A percentile compares a stretch with the other conserved stretches of the same genome.
Conservation (phyloP, 2,888 invertebrate genomes). For the Trichopoda pennipes region DNA sequence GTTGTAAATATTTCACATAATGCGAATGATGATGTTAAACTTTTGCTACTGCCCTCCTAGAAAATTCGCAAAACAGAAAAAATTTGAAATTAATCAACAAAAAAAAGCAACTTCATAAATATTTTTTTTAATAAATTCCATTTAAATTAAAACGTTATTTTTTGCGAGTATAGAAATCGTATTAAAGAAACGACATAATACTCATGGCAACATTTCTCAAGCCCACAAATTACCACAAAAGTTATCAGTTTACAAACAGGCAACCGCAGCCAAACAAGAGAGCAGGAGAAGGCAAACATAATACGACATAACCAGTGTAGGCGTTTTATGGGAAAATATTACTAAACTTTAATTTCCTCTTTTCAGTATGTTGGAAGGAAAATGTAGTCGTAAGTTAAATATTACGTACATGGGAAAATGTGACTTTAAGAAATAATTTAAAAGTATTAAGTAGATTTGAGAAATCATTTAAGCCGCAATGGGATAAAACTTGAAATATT, state of each 20-base stretch:
- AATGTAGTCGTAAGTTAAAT: conserved; percentile 23
- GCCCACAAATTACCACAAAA: conserved; percentile 48
- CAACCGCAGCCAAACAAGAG: conserved; percentile 16
- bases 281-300: neutral
- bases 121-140: conserved; percentile 20
- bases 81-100: neutral
- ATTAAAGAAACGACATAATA: neutral
- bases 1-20: too few relatives aligned
- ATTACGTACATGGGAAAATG: conserved; percentile 52
- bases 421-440: conserved; percentile 46
- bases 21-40: too few relatives aligned
- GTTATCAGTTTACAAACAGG: conserved; percentile 50
- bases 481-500: conserved; percentile 8
- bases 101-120: neutral
- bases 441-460: conserved; percentile 55
- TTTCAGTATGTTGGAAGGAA: neutral
- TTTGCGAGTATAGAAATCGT: neutral
- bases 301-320: conserved; percentile 5
- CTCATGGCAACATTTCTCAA: conserved; percentile 25
- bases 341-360: conserved; percentile 25
- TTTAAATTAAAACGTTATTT: neutral
- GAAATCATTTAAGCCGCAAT: conserved; percentile 44
- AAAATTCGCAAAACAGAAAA: neutral
- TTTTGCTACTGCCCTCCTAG: neutral
- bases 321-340: conserved; percentile 44